Conservation (phyloP, 1,140 invertebrate genomes). For the Drosophila ogumai region DNA sequence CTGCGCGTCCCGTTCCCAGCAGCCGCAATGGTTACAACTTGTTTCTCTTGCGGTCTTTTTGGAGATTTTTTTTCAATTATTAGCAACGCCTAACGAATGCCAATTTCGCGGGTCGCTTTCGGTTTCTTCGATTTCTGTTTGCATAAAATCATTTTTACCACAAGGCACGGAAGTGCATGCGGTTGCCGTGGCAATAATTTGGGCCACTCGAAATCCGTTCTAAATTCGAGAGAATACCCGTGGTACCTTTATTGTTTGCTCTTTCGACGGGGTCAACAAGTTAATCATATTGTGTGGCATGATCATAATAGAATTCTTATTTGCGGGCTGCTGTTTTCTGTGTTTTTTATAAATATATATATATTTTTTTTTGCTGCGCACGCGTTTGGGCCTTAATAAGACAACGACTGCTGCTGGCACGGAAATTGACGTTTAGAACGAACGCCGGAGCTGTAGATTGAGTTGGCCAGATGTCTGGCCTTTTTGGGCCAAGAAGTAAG, state of each 20-base stretch:
- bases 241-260: constrained; percentile 56
- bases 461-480: constrained; percentile 71
- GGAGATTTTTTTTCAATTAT: constrained; percentile 72
- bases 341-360: constrained; percentile 12
- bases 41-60: constrained; percentile 57
- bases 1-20: constrained; percentile 46
- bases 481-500: constrained; percentile 67
- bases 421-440: constrained; percentile 80
- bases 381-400: constrained; percentile 60
- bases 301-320: constrained; percentile 79
- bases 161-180: constrained; percentile 71
- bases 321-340: constrained; percentile 28
- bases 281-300: constrained; percentile 81
- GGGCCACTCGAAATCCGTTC: constrained; percentile 61
- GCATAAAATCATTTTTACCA: constrained; percentile 66
- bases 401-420: constrained; percentile 58
- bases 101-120: constrained; percentile 58
- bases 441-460: constrained; percentile 16
- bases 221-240: constrained; percentile 58
- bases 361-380: constrained; percentile 28
- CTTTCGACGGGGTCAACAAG: constrained; percentile 74
- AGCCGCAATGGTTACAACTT: constrained; percentile 33
- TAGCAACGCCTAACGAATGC: constrained; percentile 78
- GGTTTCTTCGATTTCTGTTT: constrained; percentile 55
- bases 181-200: constrained; percentile 40